Evolutionary conservation across 2,113 vertebrate genomes (phyloP).

Genomic region (Centropristis striata): DNA sequence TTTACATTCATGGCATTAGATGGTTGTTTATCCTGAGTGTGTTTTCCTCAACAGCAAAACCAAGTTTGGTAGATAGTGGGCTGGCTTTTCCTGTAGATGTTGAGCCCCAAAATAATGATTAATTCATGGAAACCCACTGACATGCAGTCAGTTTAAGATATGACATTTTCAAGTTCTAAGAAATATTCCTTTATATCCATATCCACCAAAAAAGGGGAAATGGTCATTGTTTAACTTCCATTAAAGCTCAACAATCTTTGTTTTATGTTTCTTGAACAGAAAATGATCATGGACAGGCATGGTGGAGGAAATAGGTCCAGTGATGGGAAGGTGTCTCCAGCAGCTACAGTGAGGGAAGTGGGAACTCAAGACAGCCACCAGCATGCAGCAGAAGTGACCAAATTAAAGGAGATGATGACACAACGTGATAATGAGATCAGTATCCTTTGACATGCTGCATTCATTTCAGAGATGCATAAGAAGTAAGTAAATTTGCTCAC

Average conservation of each 20-base stretch:
- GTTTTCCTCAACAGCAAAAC: conserved; percentile 3
- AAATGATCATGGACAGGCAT: conserved; percentile 76
- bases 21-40: conserved; percentile 16
- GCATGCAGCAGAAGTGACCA: conserved; percentile 78
- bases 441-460: conserved; percentile 89
- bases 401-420: conserved; percentile 86
- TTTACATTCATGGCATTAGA: conserved; percentile 15
- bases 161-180: no score
- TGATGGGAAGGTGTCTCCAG: conserved; percentile 19
- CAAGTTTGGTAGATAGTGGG: not conserved
- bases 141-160: not conserved
- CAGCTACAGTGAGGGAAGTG: conserved; percentile 30
- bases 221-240: not conserved
- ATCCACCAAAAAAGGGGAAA: not conserved
- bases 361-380: conserved; percentile 23
- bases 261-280: conserved; percentile 73
- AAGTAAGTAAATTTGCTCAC: not conserved
- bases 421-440: conserved; percentile 96
- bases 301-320: conserved; percentile 19
- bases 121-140: not conserved
- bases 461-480: not conserved
- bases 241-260: not conserved
- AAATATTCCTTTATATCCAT: no score
- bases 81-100: not conserved
- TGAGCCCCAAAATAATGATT: not conserved